Evolutionary conservation across 1,140 invertebrate species (phyloP).

Genomic region (Zaprionus nigranus): DNA sequence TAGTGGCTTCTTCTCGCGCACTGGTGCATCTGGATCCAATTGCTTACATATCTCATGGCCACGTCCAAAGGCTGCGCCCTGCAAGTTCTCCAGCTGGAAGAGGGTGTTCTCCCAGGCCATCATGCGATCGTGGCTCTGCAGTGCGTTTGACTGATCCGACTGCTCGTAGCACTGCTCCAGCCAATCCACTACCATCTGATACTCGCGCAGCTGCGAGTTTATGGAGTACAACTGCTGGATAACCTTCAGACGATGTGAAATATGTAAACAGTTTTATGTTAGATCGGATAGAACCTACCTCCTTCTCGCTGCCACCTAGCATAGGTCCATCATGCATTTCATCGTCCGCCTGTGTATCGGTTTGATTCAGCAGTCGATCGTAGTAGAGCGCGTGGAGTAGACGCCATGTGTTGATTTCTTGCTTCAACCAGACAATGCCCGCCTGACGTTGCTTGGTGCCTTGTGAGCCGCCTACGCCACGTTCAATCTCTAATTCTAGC

Average conservation of each 20-base stretch:
- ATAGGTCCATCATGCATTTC: conserved; percentile 85
- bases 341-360: conserved; percentile 85
- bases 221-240: conserved; percentile 83
- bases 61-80: conserved; percentile 85
- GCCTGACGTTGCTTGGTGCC: conserved; percentile 54
- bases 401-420: conserved; percentile 95
- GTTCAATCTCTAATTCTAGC: conserved; percentile 71
- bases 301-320: conserved; percentile 87
- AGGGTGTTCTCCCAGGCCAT: conserved; percentile 96
- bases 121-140: conserved; percentile 90
- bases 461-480: conserved; percentile 41
- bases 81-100: conserved; percentile 87
- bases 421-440: conserved; percentile 86
- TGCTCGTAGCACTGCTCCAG: conserved; percentile 92
- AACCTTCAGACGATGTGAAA: conserved; percentile 17
- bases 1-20: conserved; percentile 90
- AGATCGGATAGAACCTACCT: conserved; percentile 82
- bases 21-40: conserved; percentile 97
- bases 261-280: not conserved
- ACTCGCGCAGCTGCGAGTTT: conserved; percentile 89
- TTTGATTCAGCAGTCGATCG: conserved; percentile 88
- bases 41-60: conserved; percentile 88
- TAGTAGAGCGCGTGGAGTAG: conserved; percentile 92
- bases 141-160: conserved; percentile 87
- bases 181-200: conserved; percentile 96